Evolutionary conservation across 2,113 vertebrate species (phyloP), one percentile per base, ranked within the genome.

Genomic region (Sander lucioperca): DNA sequence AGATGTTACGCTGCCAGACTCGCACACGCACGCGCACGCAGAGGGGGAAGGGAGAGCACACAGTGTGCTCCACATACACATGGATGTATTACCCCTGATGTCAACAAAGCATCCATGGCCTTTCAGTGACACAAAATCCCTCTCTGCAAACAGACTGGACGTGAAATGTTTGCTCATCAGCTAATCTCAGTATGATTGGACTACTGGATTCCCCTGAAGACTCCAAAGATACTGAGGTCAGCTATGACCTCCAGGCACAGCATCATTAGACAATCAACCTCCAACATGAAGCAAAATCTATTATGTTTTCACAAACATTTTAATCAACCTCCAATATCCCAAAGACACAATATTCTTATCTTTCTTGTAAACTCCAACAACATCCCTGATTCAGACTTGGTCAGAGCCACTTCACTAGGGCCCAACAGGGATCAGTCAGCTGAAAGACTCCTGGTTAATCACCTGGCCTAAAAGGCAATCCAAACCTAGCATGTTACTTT

Each of bases 1-100:
- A 95, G 91, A 94, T 94, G 94, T 94, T 94, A 94, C 94, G 93
- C 92, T 83, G 93, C 93, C 90, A 94, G 91, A 91, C 88, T 51
- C 45, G 85, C 91, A 93, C 94, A 90, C 94, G 91, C 93, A 91
- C 94, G 88, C 91, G 91, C 92, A 94, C 92, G 93, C 90, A 90
- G 74, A 78, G 71, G 79, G 77, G 77, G 77, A 27, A 23, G 77
- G 79, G 81, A 59, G 67, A 79, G 65, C 82, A 85, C 82, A 78
- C 54, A 36, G 86, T 85, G 79, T 71, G 78, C 79, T 50, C 61
- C 77, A 48, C 63, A 79, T 21, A 27, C 57, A 68, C 72, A 86
- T 25, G 10, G 39, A 39, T 11, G 39, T 43, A 43, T 43, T 43
- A 36, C 51, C 66, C 84, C 81, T 67, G 67, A 84, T 90, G 83